phyloP scores from a whole-genome alignment of 2,888 invertebrate species.

The Plagodis dolabraria region DNA sequence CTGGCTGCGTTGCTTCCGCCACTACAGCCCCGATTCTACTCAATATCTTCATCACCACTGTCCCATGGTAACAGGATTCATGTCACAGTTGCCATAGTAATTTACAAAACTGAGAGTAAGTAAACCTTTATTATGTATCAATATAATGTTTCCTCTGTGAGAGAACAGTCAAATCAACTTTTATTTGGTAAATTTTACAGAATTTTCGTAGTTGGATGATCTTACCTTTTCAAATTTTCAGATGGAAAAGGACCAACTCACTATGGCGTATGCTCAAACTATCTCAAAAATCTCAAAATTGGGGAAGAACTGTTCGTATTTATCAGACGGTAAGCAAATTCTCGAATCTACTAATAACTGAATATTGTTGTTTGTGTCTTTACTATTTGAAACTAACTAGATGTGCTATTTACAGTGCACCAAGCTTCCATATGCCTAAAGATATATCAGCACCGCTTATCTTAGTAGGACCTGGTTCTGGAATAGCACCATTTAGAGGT shows the following conservation, averaged over 20 bases:
- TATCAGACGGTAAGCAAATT: conserved; percentile 88
- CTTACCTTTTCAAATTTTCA: conserved; percentile 51
- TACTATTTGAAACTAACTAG: conserved; percentile 23
- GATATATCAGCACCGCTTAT: conserved; percentile 91
- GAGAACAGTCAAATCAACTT: too few species aligned
- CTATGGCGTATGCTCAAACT: conserved; percentile 97
- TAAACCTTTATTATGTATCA: conserved; percentile 13
- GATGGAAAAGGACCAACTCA: conserved; percentile 92
- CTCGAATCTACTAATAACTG: neutral
- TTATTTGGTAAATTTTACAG: too few species aligned
- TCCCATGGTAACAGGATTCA: conserved; percentile 91
- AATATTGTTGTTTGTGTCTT: neutral
- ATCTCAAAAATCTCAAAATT: conserved; percentile 88
- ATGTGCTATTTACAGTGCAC: conserved; percentile 86
- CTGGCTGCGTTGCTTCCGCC: conserved; percentile 92
- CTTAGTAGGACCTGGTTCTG: conserved; percentile 95
- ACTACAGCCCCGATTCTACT: conserved; percentile 96
- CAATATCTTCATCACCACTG: conserved; percentile 94
- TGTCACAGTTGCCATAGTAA: conserved; percentile 95
- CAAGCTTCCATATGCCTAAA: conserved; percentile 93
- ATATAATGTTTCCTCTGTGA: too few species aligned
- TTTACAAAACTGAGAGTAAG: conserved; percentile 92
- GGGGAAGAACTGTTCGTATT: conserved; percentile 90
- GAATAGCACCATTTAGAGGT: conserved; percentile 96
- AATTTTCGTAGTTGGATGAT: too few species aligned